These are phyloP conservation scores for Anguilla anguilla DNA, from an alignment of 2,797 vertebrate genomes.

Conservation along the genomic window DNA sequence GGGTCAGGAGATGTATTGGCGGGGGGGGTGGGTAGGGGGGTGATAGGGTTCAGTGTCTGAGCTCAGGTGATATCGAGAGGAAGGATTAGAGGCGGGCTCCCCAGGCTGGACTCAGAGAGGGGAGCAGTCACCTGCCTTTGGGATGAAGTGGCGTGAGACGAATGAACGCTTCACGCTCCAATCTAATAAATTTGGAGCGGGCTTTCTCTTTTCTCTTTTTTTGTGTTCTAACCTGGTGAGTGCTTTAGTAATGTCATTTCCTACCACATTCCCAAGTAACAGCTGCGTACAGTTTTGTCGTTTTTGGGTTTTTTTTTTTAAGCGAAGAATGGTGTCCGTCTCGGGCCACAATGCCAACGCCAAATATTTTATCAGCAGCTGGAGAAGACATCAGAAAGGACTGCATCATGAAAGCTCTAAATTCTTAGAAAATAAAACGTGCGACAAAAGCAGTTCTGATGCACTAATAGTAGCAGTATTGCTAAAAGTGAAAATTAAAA, in stretches of 20 bases:
- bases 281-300: constrained; percentile 29
- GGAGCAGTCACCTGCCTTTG: constrained; percentile 14
- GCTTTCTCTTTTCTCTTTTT: not conserved
- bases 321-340: constrained; percentile 30
- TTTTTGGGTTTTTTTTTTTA: not conserved
- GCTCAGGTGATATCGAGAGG: constrained; percentile 38
- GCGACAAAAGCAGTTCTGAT: not conserved
- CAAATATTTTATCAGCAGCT: constrained; percentile 44
- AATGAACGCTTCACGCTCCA: constrained; percentile 44
- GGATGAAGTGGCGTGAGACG: constrained; percentile 29
- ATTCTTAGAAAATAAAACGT: not conserved
- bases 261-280: constrained; percentile 35
- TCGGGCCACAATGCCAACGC: constrained; percentile 37
- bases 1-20: no score
- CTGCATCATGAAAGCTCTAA: not conserved
- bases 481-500: not conserved
- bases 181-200: constrained; percentile 49
- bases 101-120: constrained; percentile 11
- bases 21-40: constrained; percentile 9
- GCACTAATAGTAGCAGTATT: not conserved
- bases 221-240: constrained; percentile 10
- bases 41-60: constrained; percentile 24
- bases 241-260: constrained; percentile 51
- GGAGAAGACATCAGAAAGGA: constrained; percentile 40
- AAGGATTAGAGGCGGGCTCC: constrained; percentile 34